Evolutionary conservation across 1,140 invertebrate genomes (phyloP).

Genomic region (Drosophila kanapiae): DNA sequence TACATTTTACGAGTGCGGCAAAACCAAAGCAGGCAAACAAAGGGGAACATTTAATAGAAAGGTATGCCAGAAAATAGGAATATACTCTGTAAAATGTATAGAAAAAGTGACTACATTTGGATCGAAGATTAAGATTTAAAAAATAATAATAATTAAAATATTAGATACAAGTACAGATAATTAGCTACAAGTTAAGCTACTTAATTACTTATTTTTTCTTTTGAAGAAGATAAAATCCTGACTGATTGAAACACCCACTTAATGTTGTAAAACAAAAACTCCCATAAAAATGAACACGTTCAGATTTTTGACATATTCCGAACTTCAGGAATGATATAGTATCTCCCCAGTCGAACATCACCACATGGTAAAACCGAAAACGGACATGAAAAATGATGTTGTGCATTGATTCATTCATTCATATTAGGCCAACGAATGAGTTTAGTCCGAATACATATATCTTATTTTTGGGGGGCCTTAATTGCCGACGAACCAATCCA

Average conservation of each 20-base stretch:
- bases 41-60: slow-evolving; percentile 4
- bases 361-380: slow-evolving; percentile 7
- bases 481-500: slow-evolving; percentile 63
- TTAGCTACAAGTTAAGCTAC: too few relatives aligned
- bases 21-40: slow-evolving; percentile 1
- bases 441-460: slow-evolving; percentile 38
- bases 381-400: slow-evolving; percentile 20
- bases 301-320: slow-evolving; percentile 1
- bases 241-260: slow-evolving; percentile 7
- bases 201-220: not conserved
- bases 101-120: not conserved
- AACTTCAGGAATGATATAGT: slow-evolving; percentile 20
- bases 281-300: not conserved
- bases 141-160: not conserved
- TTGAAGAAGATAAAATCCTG: not conserved
- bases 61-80: slow-evolving; percentile 11
- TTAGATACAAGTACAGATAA: not conserved
- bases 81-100: not conserved
- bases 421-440: slow-evolving; percentile 33
- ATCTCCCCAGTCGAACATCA: not conserved
- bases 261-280: not conserved
- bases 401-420: slow-evolving; percentile 23
- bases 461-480: slow-evolving; percentile 56
- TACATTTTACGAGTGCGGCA: slow-evolving; percentile 56
- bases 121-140: not conserved